Conservation (phyloP, 2,888 invertebrate genomes). For the Chrysomela aeneicollis region DNA sequence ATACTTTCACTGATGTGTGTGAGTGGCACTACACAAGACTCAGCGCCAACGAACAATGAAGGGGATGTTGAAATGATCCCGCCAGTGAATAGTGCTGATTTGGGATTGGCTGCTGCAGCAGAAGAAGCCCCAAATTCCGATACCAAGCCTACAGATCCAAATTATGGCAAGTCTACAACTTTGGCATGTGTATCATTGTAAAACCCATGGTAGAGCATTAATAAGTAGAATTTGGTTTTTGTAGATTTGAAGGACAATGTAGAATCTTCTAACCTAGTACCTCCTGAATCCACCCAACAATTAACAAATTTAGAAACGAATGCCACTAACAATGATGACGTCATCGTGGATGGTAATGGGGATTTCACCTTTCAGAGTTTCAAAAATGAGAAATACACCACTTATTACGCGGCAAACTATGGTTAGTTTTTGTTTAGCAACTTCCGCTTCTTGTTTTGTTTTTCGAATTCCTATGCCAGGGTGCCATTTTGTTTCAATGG, state of each 20-base stretch:
- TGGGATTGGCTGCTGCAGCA: conserved; percentile 9
- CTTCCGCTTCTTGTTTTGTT: conserved; percentile 12
- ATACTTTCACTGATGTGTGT: conserved; percentile 20
- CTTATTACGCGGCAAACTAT: conserved; percentile 49
- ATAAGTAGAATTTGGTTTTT: conserved; percentile 36
- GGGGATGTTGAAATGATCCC: conserved; percentile 33
- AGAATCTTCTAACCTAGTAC: conserved; percentile 25
- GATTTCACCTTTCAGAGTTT: conserved; percentile 36
- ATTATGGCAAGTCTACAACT: conserved; percentile 25
- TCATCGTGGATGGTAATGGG: conserved; percentile 27
- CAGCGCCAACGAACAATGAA: conserved; percentile 22
- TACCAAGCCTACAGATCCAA: conserved; percentile 22
- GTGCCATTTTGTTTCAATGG: conserved; percentile 6
- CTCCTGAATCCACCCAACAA: conserved; percentile 14
- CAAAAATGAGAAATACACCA: conserved; percentile 44
- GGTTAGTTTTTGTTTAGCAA: conserved; percentile 48
- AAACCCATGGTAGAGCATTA: background rate
- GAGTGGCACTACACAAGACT: conserved; percentile 7
- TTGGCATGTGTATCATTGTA: background rate
- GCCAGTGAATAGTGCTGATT: background rate
- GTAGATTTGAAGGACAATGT: conserved; percentile 40
- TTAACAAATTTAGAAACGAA: conserved; percentile 32
- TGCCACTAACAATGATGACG: conserved; percentile 34
- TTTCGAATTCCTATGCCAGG: background rate
- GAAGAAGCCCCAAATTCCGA: conserved; percentile 17